phyloP scores from a whole-genome alignment of 2,113 vertebrate species.

The Rhinichthys klamathensis region DNA sequence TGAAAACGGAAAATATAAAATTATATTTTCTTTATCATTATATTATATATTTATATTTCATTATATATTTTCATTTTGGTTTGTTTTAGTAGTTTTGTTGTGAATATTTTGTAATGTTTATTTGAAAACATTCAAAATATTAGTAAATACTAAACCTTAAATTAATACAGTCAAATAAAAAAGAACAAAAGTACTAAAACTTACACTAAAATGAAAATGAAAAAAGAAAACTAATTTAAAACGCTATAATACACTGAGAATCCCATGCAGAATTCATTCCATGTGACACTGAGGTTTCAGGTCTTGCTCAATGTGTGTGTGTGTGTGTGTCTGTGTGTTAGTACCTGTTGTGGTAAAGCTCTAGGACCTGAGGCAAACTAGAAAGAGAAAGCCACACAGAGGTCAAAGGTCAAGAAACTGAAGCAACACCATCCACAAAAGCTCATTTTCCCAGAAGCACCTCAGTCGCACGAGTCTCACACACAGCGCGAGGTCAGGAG shows the following conservation, averaged over 20 bases:
- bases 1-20: too few relatives aligned
- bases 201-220: too few relatives aligned
- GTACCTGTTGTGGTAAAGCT: constrained; percentile 89
- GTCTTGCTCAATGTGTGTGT: not conserved
- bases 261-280: not conserved
- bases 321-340: constrained; percentile 64
- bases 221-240: too few relatives aligned
- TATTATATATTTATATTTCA: too few relatives aligned
- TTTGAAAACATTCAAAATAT: too few relatives aligned
- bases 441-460: not conserved
- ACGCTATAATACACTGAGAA: not conserved
- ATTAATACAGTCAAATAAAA: too few relatives aligned
- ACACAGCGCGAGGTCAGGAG: constrained; percentile 8
- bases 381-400: constrained; percentile 61
- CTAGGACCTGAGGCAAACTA: constrained; percentile 88
- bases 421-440: constrained; percentile 6
- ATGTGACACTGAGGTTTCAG: not conserved
- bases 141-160: too few relatives aligned
- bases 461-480: constrained; percentile 18
- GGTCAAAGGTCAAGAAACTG: not conserved
- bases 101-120: too few relatives aligned
- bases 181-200: too few relatives aligned
- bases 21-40: too few relatives aligned
- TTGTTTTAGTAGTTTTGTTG: too few relatives aligned
- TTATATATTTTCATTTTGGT: too few relatives aligned